A percentile compares a stretch with the other conserved stretches of the same genome.
phyloP scores from a whole-genome alignment of 1,140 invertebrate species.

The Listronotus oregonensis region DNA sequence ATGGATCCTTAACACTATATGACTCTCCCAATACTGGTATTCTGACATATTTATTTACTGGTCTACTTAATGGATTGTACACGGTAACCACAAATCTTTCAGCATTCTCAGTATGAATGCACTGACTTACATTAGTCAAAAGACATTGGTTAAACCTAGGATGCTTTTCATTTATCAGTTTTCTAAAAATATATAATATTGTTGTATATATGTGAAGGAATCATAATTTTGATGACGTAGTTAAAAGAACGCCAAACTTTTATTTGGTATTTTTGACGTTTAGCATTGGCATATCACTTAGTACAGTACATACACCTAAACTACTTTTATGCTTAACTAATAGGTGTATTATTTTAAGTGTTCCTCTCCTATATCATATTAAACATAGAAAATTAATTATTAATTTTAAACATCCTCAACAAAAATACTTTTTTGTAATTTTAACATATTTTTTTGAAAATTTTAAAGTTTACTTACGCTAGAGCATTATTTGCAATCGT shows the following conservation, averaged over 20 bases:
- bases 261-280: no score
- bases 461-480: conserved; percentile 4
- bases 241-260: no score
- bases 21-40: conserved; percentile 67
- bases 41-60: conserved; percentile 68
- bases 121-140: conserved; percentile 65
- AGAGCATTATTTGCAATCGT: conserved; percentile 32
- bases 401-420: no score
- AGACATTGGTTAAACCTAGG: conserved; percentile 31
- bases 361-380: no score
- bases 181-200: conserved; percentile 18
- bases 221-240: no score
- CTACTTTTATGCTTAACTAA: no score
- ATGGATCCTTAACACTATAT: conserved; percentile 68
- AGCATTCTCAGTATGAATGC: conserved; percentile 65
- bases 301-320: no score
- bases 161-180: conserved; percentile 17
- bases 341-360: no score
- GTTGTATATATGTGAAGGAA: no score
- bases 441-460: neutral
- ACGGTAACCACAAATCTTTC: conserved; percentile 70
- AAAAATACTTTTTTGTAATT: no score
- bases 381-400: no score
- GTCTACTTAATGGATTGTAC: conserved; percentile 80
- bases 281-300: no score